Evolutionary conservation across 2,113 vertebrate genomes (phyloP).

Genomic region (Onychostoma macrolepis): DNA sequence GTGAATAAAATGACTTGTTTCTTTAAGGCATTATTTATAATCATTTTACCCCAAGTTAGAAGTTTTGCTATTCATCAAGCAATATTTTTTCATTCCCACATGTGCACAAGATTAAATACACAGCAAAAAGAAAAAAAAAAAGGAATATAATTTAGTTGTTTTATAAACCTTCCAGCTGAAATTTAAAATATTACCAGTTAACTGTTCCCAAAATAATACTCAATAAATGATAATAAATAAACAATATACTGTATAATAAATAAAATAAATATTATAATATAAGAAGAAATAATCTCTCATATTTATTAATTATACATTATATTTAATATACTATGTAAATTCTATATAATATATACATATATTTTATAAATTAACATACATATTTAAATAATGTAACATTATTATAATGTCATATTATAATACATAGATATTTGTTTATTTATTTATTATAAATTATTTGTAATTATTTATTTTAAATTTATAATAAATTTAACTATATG

Average conservation of each 20-base stretch:
- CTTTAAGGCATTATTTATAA: background rate
- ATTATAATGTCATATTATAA: no score
- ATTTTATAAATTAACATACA: background rate
- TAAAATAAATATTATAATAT: background rate
- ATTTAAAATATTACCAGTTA: conserved; percentile 73
- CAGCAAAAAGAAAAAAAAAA: conserved; percentile 30
- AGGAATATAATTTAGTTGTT: conserved; percentile 76
- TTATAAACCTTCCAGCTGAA: conserved; percentile 78
- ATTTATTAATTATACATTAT: background rate
- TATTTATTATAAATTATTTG: no score
- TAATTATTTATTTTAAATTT: background rate
- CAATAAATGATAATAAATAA: background rate
- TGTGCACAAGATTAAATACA: background rate
- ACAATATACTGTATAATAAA: no score
- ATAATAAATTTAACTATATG: background rate
- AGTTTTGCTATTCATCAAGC: background rate
- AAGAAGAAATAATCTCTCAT: background rate
- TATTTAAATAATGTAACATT: no score
- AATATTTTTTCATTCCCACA: background rate
- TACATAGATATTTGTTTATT: background rate
- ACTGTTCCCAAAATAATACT: background rate
- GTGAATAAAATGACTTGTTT: background rate
- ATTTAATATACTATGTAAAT: background rate
- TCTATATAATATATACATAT: background rate
- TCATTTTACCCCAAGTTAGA: background rate